A percentile compares a stretch with the other conserved stretches of the same genome.
These are phyloP conservation scores for Neodontobutis hainanensis DNA, from an alignment of 2,113 vertebrate genomes.

Conservation along the genomic window DNA sequence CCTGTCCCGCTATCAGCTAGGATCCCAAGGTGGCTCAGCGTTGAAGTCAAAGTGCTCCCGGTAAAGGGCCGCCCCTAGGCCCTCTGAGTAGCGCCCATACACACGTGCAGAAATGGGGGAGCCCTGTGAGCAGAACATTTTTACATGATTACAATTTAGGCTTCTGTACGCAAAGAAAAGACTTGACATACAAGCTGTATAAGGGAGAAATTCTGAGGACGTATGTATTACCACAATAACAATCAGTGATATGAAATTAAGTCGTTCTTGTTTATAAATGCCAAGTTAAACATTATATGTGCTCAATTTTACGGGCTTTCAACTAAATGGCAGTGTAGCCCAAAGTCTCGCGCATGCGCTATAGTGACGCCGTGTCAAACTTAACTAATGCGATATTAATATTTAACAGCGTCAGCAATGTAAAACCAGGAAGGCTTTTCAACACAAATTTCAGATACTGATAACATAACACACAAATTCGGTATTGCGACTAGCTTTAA, in stretches of 20 bases:
- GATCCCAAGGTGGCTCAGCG: constrained; percentile 99
- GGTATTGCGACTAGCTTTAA: constrained; percentile 5
- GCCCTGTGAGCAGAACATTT: constrained; percentile 65
- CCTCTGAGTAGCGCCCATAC: constrained; percentile 96
- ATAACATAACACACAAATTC: background rate
- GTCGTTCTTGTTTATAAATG: too few relatives aligned
- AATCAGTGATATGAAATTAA: too few relatives aligned
- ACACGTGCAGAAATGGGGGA: constrained; percentile 86
- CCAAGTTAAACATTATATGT: too few relatives aligned
- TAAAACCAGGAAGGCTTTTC: background rate
- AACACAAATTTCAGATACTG: background rate
- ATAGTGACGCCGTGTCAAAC: constrained; percentile 11
- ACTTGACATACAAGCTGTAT: background rate
- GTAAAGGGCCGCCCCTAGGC: constrained; percentile 99
- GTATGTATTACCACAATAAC: too few relatives aligned
- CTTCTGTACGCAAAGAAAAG: background rate
- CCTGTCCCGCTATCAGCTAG: constrained; percentile 99
- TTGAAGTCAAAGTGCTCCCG: constrained; percentile 99
- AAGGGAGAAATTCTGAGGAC: background rate
- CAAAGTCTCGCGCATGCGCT: constrained; percentile 38
- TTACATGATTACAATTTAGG: background rate
- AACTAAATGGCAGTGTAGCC: background rate
- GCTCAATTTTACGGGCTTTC: too few relatives aligned
- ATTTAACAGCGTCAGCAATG: constrained; percentile 19
- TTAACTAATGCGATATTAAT: constrained; percentile 43